Percentiles rank a stretch among this genome's conserved stretches.
Conservation (phyloP, 2,113 vertebrate species). For the Apteryx owenii region DNA sequence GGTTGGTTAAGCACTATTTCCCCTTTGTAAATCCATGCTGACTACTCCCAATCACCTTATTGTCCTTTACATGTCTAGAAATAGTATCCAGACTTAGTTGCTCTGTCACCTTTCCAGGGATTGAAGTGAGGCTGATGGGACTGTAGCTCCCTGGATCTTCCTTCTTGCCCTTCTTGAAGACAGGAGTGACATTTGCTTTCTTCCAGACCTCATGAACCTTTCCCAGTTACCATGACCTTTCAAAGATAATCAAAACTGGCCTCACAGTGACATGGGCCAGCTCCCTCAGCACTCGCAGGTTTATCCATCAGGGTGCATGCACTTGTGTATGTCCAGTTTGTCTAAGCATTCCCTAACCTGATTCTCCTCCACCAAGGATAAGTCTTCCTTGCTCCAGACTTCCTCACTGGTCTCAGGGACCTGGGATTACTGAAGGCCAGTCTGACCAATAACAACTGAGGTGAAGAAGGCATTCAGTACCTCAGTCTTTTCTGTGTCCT, state of each 20-base stretch:
- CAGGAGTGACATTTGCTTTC: too few relatives aligned
- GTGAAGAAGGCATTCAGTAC: background rate
- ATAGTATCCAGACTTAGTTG: background rate
- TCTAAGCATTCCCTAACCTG: background rate
- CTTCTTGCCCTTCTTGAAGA: too few relatives aligned
- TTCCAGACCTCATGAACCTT: background rate
- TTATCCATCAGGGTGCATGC: too few relatives aligned
- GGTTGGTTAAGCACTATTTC: background rate
- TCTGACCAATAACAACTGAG: background rate
- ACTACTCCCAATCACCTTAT: background rate
- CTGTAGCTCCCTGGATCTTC: too few relatives aligned
- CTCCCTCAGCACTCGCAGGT: background rate
- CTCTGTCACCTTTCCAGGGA: background rate
- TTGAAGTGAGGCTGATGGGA: background rate
- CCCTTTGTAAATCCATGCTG: background rate
- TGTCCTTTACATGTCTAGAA: background rate
- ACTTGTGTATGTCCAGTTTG: background rate
- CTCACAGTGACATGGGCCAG: background rate
- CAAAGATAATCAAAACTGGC: background rate
- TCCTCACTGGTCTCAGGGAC: background rate
- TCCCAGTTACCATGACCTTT: background rate
- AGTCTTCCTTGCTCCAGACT: background rate
- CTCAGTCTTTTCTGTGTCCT: too few relatives aligned
- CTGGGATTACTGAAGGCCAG: background rate
- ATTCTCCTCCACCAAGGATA: background rate